A percentile compares a stretch with the other conserved stretches of the same genome.
These are phyloP conservation scores for Rhegmatorhina hoffmannsi DNA, from an alignment of 2,113 vertebrate genomes.

Conservation along the genomic window DNA sequence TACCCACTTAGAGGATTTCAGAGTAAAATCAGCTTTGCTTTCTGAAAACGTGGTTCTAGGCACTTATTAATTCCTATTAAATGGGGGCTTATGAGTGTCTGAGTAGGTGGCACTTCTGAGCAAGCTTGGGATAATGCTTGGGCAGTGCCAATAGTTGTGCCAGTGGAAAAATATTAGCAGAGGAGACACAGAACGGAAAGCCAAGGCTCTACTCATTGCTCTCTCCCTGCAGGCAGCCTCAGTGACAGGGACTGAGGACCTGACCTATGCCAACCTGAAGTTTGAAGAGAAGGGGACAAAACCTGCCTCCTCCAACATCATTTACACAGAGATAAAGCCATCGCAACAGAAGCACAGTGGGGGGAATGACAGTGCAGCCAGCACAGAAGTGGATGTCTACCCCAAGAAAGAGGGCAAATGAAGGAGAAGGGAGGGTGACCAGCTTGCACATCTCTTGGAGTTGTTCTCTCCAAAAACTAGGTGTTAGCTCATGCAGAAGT, in stretches of 20 bases:
- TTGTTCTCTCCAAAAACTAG: background rate
- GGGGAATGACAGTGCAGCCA: background rate
- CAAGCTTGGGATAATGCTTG: background rate
- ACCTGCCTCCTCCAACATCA: rapidly evolving
- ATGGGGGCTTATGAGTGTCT: background rate
- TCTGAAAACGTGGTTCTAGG: background rate
- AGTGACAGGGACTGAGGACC: background rate
- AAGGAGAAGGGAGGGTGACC: background rate
- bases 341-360: background rate
- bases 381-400: background rate
- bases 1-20: background rate
- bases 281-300: background rate
- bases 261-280: constrained; percentile 4
- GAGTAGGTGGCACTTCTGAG: background rate
- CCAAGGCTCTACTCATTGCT: background rate
- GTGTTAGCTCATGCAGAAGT: background rate
- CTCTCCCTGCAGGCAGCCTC: background rate
- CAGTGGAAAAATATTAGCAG: background rate
- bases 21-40: background rate
- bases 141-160: background rate
- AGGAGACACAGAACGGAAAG: background rate
- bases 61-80: background rate
- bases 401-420: background rate
- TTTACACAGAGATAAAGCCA: background rate
- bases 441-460: background rate